These are phyloP conservation scores for Andrena dorsata DNA, from an alignment of 2,888 invertebrate genomes.

Conservation along the genomic window DNA sequence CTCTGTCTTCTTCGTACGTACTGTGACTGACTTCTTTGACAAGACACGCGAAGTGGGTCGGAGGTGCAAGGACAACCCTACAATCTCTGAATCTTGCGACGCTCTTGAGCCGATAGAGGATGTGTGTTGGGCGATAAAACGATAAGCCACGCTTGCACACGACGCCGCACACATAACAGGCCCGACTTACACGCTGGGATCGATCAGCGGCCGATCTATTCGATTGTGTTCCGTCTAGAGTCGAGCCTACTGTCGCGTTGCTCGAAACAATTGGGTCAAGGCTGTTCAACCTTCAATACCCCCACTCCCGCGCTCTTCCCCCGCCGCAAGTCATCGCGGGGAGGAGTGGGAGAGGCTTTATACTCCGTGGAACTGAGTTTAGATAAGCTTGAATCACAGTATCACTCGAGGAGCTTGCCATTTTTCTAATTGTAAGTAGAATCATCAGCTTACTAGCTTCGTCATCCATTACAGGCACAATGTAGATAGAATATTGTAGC, in stretches of 20 bases:
- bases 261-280: constrained; percentile 14
- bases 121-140: constrained; percentile 39
- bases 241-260: background rate
- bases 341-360: background rate
- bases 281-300: background rate
- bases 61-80: constrained; percentile 73
- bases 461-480: background rate
- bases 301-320: background rate
- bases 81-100: constrained; percentile 47
- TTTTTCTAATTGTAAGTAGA: background rate
- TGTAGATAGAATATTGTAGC: too few relatives aligned
- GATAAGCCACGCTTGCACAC: constrained; percentile 49
- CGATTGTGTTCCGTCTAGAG: constrained; percentile 16
- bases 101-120: constrained; percentile 36
- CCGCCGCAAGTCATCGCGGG: background rate
- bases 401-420: background rate
- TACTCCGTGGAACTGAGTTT: background rate
- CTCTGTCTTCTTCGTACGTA: constrained; percentile 8
- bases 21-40: constrained; percentile 66
- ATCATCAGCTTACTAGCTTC: background rate
- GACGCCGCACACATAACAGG: constrained; percentile 34
- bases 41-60: constrained; percentile 77
- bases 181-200: constrained; percentile 18
- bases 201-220: constrained; percentile 27
- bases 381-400: background rate